Conservation (phyloP, 2,888 invertebrate species). For the Apoda limacodes region DNA sequence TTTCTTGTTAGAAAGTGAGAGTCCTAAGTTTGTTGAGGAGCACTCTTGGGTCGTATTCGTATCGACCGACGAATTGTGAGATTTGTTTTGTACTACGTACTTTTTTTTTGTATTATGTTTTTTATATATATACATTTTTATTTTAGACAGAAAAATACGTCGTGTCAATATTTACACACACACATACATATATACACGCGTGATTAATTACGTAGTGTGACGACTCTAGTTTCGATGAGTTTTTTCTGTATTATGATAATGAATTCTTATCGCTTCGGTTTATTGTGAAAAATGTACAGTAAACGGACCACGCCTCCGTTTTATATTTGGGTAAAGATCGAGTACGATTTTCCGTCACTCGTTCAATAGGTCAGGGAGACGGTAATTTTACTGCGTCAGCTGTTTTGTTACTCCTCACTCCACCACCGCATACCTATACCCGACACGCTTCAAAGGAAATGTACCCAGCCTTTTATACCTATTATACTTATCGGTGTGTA, state of each 20-base stretch:
- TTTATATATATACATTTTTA: too few species aligned
- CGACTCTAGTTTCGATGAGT: constrained; percentile 20
- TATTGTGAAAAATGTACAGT: constrained; percentile 20
- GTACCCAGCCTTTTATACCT: too few species aligned
- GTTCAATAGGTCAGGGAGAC: constrained; percentile 34
- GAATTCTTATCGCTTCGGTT: neutral
- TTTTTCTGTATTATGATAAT: constrained; percentile 27
- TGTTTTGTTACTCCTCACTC: constrained; percentile 26
- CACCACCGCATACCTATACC: too few species aligned
- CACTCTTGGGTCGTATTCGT: constrained; percentile 30
- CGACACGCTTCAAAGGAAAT: too few species aligned
- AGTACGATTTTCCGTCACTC: constrained; percentile 38
- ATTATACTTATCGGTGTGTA: too few species aligned
- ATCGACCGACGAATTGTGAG: constrained; percentile 32
- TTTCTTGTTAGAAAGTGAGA: constrained; percentile 59
- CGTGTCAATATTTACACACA: too few species aligned
- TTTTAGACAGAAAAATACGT: too few species aligned
- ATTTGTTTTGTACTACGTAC: constrained; percentile 19
- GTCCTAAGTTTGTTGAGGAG: constrained; percentile 49
- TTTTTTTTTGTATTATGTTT: too few species aligned
- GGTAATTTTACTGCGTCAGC: constrained; percentile 40
- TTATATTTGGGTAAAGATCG: constrained; percentile 27
- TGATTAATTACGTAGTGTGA: constrained; percentile 28
- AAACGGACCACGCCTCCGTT: constrained; percentile 22
- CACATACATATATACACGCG: constrained; percentile 28